These are phyloP conservation scores for Aldrovandia affinis DNA, from an alignment of 2,797 vertebrate genomes.

Conservation along the genomic window DNA sequence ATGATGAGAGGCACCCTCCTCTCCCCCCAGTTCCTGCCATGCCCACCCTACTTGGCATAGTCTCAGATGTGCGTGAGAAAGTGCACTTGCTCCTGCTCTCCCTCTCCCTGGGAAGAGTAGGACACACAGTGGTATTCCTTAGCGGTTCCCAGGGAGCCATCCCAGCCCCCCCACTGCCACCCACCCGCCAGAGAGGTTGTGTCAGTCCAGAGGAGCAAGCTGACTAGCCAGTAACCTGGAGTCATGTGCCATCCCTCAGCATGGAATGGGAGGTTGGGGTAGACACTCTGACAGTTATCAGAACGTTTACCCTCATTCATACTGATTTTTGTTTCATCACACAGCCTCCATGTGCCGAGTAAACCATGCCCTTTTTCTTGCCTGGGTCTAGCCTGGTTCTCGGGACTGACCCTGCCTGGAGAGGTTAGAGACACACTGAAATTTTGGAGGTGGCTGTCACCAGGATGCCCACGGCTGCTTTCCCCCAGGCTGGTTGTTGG, in stretches of 20 bases:
- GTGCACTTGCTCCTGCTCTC: background rate
- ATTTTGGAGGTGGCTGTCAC: background rate
- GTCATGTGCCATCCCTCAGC: background rate
- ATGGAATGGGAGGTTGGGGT: background rate
- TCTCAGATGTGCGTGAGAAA: background rate
- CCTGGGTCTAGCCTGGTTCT: background rate
- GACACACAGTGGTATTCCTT: background rate
- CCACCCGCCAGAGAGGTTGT: background rate
- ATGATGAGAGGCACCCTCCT: background rate
- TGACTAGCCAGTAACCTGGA: background rate
- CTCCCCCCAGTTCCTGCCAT: background rate
- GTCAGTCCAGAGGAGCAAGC: background rate
- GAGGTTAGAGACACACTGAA: background rate
- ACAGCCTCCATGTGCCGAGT: background rate
- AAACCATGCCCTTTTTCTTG: background rate
- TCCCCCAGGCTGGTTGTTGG: conserved; percentile 51
- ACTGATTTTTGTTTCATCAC: background rate
- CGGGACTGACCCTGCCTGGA: background rate
- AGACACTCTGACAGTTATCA: background rate
- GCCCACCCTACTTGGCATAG: background rate
- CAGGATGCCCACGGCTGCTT: conserved; percentile 18
- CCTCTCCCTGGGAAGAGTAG: background rate
- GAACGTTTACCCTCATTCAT: background rate
- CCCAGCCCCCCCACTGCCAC: background rate
- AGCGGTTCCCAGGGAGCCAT: background rate